phyloP scores from a whole-genome alignment of 2,113 vertebrate species.

The Daubentonia madagascariensis region DNA sequence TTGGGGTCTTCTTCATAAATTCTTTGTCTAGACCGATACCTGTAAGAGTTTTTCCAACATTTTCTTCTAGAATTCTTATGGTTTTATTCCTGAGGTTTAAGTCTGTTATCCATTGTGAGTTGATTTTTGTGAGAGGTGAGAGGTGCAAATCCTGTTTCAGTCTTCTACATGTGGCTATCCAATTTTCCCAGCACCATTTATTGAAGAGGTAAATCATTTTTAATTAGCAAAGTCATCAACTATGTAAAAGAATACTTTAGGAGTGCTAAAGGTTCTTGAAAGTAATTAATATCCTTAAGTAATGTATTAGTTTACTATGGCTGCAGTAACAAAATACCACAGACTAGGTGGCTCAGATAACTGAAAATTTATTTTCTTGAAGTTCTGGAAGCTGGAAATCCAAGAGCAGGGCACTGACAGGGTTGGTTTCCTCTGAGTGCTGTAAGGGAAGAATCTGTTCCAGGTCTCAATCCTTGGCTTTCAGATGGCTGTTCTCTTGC shows the following conservation, averaged over 20 bases:
- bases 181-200: too few relatives aligned
- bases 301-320: background rate
- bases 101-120: too few relatives aligned
- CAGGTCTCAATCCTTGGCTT: background rate
- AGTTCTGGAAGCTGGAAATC: background rate
- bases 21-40: too few relatives aligned
- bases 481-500: background rate
- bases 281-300: background rate
- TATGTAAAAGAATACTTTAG: background rate
- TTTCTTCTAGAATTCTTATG: too few relatives aligned
- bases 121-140: too few relatives aligned
- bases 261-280: background rate
- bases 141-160: too few relatives aligned
- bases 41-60: too few relatives aligned
- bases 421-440: background rate
- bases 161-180: too few relatives aligned
- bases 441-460: too few relatives aligned
- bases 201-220: background rate
- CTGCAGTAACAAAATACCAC: background rate
- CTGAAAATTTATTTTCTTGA: background rate
- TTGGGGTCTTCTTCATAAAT: too few relatives aligned
- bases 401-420: background rate
- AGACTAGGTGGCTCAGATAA: background rate
- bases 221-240: background rate
- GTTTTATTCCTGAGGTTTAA: too few relatives aligned